Base-by-base conservation (phyloP, 2,888 invertebrate genomes). In the Orchestes rusci region DNA sequence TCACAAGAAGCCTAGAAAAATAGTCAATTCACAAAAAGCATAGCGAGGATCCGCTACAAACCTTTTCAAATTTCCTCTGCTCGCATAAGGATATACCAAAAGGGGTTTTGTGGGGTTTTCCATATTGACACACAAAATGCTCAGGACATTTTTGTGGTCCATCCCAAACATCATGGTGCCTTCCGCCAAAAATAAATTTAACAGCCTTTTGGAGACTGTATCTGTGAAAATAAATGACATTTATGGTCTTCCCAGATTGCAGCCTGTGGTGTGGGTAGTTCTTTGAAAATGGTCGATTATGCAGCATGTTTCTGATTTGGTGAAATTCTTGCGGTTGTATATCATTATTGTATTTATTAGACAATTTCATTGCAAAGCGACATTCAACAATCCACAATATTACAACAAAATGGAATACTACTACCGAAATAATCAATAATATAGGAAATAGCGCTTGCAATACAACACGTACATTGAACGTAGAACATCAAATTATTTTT, bases 111-210 rank as follows among this genome's bases (percentile, higher is more conserved):
- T 65, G 15, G 57, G 73, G 68, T 66, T 68, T 53, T 72, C 75
- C 52, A 67, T 70, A 61, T 82, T 84, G 4, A 82, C 80, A 0
- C 81, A 85, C 56, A 84, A 73, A 4, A 86, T 75, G 3, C 82
- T 72, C 37, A 84, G 72, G 13, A 87, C 75, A 65, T 85, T 84
- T 31, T 78, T 75, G 59, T 86, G 85, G 13, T 74, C 73, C 53
- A 85, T 66, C 4, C 83, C 80, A 52, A 77, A 79, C 54, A 86
- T 70, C 66, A 84, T 76, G n/a, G 83, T 75, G 13, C 85, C 84
- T 67, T 87, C 86, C 1, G 80, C 76, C 33, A 86, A 75, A 39
- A 86, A 71, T 45, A 82, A 66, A 2, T 82, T 79, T 2, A 82
- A 78, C 66, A 86, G 81, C 69, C 79, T 76, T 53, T 76, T 80